Conservation (phyloP, 2,113 vertebrate species). For the Tetrao urogallus region DNA sequence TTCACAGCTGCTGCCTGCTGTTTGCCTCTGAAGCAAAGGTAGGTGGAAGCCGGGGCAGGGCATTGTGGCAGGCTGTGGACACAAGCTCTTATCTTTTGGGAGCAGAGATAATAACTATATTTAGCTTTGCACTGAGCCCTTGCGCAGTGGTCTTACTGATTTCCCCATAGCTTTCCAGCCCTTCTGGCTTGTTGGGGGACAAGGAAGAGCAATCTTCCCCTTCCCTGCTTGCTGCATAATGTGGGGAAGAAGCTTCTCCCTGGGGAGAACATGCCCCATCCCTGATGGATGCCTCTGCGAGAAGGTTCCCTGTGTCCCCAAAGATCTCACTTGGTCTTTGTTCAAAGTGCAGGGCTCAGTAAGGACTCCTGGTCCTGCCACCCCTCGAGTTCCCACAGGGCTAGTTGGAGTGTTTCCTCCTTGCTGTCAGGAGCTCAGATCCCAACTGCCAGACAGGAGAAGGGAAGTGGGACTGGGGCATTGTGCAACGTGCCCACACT, state of each 20-base stretch:
- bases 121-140: slow-evolving; percentile 13
- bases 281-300: not conserved
- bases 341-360: not conserved
- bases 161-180: not conserved
- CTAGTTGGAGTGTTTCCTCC: not conserved
- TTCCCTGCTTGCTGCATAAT: not conserved
- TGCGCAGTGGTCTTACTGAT: not conserved
- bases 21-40: slow-evolving; percentile 56
- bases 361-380: not conserved
- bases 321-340: not conserved
- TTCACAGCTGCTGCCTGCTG: not conserved
- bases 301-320: not conserved
- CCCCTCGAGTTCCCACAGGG: not conserved
- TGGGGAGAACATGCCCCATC: not conserved
- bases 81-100: slow-evolving; percentile 31
- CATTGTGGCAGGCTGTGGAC: not conserved
- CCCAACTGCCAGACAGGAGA: not conserved
- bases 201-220: not conserved
- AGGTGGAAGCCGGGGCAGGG: slow-evolving; percentile 6
- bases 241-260: not conserved
- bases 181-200: not conserved
- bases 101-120: slow-evolving; percentile 51
- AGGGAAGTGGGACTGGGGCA: not conserved
- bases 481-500: slow-evolving; percentile 22
- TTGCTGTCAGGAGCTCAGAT: not conserved